Evolutionary conservation across 2,888 invertebrate genomes (phyloP).

Genomic region (Acleris sparsana): DNA sequence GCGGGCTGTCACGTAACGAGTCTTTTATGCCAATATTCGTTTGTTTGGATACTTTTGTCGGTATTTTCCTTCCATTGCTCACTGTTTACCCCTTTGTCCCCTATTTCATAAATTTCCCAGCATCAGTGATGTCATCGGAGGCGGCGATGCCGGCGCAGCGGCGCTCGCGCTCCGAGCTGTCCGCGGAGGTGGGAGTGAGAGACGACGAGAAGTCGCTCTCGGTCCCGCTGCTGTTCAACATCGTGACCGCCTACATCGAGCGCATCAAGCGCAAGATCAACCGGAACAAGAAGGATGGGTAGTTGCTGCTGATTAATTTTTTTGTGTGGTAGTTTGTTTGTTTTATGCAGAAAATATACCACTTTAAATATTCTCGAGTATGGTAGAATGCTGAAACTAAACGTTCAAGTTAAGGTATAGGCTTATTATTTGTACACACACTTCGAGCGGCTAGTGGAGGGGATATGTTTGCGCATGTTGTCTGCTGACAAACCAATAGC

Average conservation of each 20-base stretch:
- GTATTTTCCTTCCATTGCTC: too few species aligned
- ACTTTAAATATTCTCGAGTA: too few species aligned
- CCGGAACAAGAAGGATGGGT: conserved; percentile 54
- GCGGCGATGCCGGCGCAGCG: conserved; percentile 62
- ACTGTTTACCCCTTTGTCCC: too few species aligned
- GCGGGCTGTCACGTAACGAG: too few species aligned
- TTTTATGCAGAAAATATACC: not conserved
- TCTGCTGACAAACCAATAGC: too few species aligned
- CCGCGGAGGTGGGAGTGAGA: conserved; percentile 74
- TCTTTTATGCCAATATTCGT: too few species aligned
- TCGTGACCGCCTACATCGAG: conserved; percentile 81
- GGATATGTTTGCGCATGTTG: too few species aligned
- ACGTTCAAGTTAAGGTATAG: too few species aligned
- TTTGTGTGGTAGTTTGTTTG: not conserved
- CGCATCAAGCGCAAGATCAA: conserved; percentile 72
- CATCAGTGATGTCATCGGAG: conserved; percentile 80
- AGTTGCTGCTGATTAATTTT: not conserved
- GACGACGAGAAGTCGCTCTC: conserved; percentile 80
- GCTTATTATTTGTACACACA: too few species aligned
- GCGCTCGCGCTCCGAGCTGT: conserved; percentile 59
- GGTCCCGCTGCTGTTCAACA: conserved; percentile 78
- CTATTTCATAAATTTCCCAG: conserved; percentile 37
- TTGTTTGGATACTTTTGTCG: too few species aligned
- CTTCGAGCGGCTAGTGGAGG: too few species aligned
- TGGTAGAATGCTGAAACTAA: too few species aligned